phyloP scores from a whole-genome alignment of 1,140 invertebrate genomes.

The Neocloeon triangulifer region DNA sequence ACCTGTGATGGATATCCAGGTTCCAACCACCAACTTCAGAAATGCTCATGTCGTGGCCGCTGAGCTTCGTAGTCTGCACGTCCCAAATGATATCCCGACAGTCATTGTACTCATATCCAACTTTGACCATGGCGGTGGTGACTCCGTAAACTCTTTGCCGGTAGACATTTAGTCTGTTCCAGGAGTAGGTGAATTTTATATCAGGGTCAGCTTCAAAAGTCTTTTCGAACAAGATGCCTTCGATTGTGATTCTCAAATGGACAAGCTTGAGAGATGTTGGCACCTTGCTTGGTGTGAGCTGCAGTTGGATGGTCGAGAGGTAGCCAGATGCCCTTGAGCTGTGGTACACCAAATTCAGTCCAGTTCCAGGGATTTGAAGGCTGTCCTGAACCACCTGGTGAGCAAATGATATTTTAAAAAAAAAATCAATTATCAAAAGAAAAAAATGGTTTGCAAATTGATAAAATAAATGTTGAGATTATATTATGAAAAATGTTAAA shows the following conservation, averaged over 20 bases:
- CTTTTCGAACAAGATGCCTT: conserved; percentile 82
- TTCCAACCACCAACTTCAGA: conserved; percentile 94
- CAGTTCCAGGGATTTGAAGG: conserved; percentile 75
- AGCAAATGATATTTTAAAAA: no score
- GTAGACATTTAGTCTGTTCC: conserved; percentile 93
- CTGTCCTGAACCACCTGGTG: conserved; percentile 86
- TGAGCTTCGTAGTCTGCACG: conserved; percentile 79
- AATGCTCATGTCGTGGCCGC: conserved; percentile 89
- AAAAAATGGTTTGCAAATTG: no score
- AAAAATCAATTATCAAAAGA: no score
- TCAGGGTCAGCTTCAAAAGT: conserved; percentile 86
- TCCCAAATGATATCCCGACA: conserved; percentile 91
- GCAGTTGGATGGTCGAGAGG: conserved; percentile 81
- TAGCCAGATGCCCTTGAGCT: conserved; percentile 81
- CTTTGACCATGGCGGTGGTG: conserved; percentile 76
- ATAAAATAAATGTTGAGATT: conserved; percentile 4
- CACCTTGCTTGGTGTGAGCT: conserved; percentile 67
- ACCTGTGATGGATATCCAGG: conserved; percentile 87
- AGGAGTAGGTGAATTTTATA: conserved; percentile 89
- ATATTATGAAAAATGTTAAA: conserved; percentile 1
- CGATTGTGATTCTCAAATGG: conserved; percentile 76
- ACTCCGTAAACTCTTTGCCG: conserved; percentile 80
- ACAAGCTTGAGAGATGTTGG: conserved; percentile 62
- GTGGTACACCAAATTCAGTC: conserved; percentile 83
- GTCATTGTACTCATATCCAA: conserved; percentile 85